phyloP scores from a whole-genome alignment of 2,797 vertebrate species.

The Ataeniobius toweri region DNA sequence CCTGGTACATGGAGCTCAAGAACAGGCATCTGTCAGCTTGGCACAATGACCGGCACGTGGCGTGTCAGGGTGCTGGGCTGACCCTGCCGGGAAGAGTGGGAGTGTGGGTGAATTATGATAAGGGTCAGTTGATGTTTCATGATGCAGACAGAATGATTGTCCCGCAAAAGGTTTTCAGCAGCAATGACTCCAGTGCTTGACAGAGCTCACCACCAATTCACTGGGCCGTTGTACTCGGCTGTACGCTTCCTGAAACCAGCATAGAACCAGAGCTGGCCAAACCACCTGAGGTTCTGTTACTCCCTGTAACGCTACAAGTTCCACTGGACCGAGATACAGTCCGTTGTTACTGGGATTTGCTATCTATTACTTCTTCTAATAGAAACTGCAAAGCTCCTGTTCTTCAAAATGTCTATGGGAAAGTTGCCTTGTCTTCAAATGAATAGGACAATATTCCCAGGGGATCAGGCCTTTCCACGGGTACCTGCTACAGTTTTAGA shows the following conservation, averaged over 20 bases:
- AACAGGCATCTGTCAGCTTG: constrained; percentile 64
- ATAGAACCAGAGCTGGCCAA: constrained; percentile 52
- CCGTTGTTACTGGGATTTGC: not conserved
- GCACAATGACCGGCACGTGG: constrained; percentile 76
- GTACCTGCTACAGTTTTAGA: too few species aligned
- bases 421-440: not conserved
- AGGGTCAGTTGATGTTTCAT: constrained; percentile 76
- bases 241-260: constrained; percentile 71
- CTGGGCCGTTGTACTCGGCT: constrained; percentile 73
- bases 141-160: constrained; percentile 68
- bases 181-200: constrained; percentile 68
- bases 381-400: not conserved
- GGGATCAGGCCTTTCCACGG: too few species aligned
- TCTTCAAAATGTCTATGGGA: not conserved
- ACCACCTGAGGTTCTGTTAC: constrained; percentile 72
- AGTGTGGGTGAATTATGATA: constrained; percentile 73
- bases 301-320: constrained; percentile 1
- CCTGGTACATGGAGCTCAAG: constrained; percentile 79
- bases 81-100: constrained; percentile 58
- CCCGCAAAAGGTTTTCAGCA: constrained; percentile 76
- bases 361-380: not conserved
- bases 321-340: not conserved
- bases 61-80: constrained; percentile 38
- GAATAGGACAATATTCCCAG: not conserved
- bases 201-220: constrained; percentile 79